Conservation (phyloP, 2,888 invertebrate genomes). For the Zeuzera pyrina region DNA sequence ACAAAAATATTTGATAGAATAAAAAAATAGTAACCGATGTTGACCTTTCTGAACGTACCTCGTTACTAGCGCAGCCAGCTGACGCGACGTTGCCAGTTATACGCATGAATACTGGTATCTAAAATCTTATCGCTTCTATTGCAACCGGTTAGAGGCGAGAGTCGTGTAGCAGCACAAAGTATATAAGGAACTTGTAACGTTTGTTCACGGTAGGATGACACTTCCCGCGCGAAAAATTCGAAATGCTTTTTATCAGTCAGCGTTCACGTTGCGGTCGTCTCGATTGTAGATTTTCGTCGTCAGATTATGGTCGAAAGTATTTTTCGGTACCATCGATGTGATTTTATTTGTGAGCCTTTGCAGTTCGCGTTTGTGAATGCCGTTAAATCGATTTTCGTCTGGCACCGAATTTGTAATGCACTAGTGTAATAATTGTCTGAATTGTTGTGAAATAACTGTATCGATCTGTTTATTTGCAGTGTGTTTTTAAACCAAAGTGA, state of each 20-base stretch:
- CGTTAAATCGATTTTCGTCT: too few relatives aligned
- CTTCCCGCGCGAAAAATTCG: slow-evolving; percentile 73
- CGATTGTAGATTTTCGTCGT: slow-evolving; percentile 27
- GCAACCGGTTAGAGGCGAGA: slow-evolving; percentile 26
- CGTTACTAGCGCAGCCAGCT: slow-evolving; percentile 67
- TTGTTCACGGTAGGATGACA: slow-evolving; percentile 42
- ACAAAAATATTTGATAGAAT: slow-evolving; percentile 53
- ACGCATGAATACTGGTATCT: slow-evolving; percentile 37
- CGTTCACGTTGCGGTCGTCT: slow-evolving; percentile 18
- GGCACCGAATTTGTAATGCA: too few relatives aligned
- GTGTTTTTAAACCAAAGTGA: too few relatives aligned
- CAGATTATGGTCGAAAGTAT: slow-evolving; percentile 12
- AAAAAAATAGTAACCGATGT: slow-evolving; percentile 64
- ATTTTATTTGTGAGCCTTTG: slow-evolving; percentile 11
- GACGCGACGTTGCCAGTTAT: slow-evolving; percentile 68
- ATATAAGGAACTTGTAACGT: slow-evolving; percentile 63
- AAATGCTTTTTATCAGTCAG: slow-evolving; percentile 69
- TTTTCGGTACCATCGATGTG: slow-evolving; percentile 16
- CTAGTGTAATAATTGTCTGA: too few relatives aligned
- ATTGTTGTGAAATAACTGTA: too few relatives aligned
- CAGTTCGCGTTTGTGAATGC: slow-evolving; percentile 1
- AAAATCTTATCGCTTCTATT: slow-evolving; percentile 60
- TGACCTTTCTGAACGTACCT: slow-evolving; percentile 67
- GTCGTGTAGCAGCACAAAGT: slow-evolving; percentile 38
- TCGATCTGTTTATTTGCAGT: too few relatives aligned